phyloP scores from a whole-genome alignment of 1,140 invertebrate species.

The Drosophila repleta region DNA sequence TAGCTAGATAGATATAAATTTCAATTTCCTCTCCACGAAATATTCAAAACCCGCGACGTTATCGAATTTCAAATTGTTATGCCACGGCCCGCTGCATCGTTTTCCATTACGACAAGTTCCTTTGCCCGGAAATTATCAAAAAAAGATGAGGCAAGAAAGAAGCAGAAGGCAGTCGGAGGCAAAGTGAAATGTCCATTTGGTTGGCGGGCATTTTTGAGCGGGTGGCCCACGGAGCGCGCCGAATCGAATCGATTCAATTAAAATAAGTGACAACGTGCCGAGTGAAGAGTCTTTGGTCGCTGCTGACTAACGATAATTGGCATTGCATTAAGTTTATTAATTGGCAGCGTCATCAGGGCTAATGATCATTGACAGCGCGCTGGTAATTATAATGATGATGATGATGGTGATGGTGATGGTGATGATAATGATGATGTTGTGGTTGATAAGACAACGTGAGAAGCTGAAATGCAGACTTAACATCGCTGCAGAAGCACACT shows the following conservation, averaged over 20 bases:
- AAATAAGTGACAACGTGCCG: slow-evolving; percentile 70
- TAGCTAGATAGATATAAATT: slow-evolving; percentile 43
- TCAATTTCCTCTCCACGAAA: slow-evolving; percentile 62
- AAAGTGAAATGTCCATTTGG: slow-evolving; percentile 14
- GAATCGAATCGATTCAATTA: slow-evolving; percentile 66
- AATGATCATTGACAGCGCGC: slow-evolving; percentile 41
- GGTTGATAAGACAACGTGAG: slow-evolving; percentile 20
- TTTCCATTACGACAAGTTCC: slow-evolving; percentile 68
- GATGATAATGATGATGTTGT: slow-evolving; percentile 12
- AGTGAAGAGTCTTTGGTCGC: slow-evolving; percentile 15
- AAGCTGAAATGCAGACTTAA: slow-evolving; percentile 25
- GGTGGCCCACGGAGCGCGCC: not conserved
- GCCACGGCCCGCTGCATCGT: slow-evolving; percentile 22
- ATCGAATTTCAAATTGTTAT: slow-evolving; percentile 68
- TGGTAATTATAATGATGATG: slow-evolving; percentile 25
- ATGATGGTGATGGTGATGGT: slow-evolving; percentile 14
- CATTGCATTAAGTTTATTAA: slow-evolving; percentile 79
- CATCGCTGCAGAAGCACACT: not conserved
- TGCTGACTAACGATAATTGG: slow-evolving; percentile 77
- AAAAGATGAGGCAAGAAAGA: slow-evolving; percentile 3
- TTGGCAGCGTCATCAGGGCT: slow-evolving; percentile 46
- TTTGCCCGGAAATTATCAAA: slow-evolving; percentile 72
- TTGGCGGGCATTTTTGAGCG: slow-evolving; percentile 19
- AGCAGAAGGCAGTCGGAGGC: not conserved
- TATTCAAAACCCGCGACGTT: slow-evolving; percentile 18